Percentiles rank a stretch among this genome's conserved stretches.
Evolutionary conservation across 2,113 vertebrate genomes (phyloP).

Genomic region (Erythrocercus mccallii): DNA sequence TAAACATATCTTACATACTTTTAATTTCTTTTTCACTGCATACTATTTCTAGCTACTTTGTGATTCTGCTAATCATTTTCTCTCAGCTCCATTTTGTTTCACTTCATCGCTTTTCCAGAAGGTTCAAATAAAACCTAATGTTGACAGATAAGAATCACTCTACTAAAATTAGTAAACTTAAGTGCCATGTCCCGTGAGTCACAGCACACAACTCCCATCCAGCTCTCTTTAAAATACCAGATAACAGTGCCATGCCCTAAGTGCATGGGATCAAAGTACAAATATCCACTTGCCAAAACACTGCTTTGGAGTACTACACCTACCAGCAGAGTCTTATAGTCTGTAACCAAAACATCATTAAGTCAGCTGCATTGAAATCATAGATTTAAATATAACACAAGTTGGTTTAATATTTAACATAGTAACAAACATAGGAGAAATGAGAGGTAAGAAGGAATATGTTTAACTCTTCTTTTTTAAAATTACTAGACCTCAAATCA

Average conservation of each 20-base stretch:
- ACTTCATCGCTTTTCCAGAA: not conserved
- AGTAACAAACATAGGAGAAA: not conserved
- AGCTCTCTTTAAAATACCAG: not conserved
- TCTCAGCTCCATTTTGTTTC: slow-evolving; percentile 34
- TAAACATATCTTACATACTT: not conserved
- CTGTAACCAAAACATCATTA: not conserved
- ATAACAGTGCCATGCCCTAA: not conserved
- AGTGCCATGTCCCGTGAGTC: slow-evolving; percentile 20
- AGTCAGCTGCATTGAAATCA: not conserved
- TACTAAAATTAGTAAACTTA: slow-evolving; percentile 44
- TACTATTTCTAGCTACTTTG: not conserved
- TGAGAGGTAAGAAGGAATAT: not conserved
- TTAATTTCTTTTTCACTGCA: slow-evolving; percentile 6
- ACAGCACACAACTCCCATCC: not conserved
- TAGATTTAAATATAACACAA: not conserved
- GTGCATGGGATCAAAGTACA: not conserved
- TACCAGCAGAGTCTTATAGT: not conserved
- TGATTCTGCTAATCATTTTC: slow-evolving; percentile 19
- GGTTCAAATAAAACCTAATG: slow-evolving; percentile 5
- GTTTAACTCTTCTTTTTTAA: not conserved
- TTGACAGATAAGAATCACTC: not conserved
- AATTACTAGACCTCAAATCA: not conserved
- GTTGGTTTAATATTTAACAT: not conserved
- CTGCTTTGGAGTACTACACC: not conserved
- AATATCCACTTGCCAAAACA: not conserved